phyloP scores from a whole-genome alignment of 2,113 vertebrate species.

The Pleuronectes platessa region DNA sequence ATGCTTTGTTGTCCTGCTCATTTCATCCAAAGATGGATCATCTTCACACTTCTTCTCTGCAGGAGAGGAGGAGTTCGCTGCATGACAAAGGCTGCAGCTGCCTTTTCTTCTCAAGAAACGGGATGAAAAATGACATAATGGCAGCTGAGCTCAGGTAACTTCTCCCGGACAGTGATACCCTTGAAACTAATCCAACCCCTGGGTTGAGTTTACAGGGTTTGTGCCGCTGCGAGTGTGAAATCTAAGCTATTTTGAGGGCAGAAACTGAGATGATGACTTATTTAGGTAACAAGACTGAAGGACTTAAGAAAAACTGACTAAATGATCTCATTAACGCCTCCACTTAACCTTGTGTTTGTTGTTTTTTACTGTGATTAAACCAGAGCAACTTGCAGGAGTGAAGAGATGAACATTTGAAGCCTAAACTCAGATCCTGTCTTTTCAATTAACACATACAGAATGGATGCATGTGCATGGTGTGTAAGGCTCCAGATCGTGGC shows the following conservation, averaged over 20 bases:
- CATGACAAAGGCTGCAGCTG: slow-evolving; percentile 74
- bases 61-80: slow-evolving; percentile 12
- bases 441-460: neutral
- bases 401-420: neutral
- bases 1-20: slow-evolving; percentile 41
- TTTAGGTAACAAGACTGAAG: neutral
- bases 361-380: neutral
- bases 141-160: slow-evolving; percentile 73
- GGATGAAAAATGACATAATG: slow-evolving; percentile 73
- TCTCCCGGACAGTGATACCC: slow-evolving; percentile 66
- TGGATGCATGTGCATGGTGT: neutral
- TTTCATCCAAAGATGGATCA: slow-evolving; percentile 47
- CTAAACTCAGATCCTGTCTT: neutral
- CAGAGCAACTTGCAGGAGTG: neutral
- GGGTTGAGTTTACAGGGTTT: slow-evolving; percentile 51
- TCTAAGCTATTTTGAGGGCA: slow-evolving; percentile 6
- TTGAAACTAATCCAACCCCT: slow-evolving; percentile 66
- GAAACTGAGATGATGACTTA: neutral
- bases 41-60: slow-evolving; percentile 49
- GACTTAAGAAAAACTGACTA: neutral
- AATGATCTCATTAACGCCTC: neutral
- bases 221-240: slow-evolving; percentile 35
- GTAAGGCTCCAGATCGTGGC: slow-evolving; percentile 22
- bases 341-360: neutral
- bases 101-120: slow-evolving; percentile 69